phyloP scores from a whole-genome alignment of 2,888 invertebrate species.

The Eustalomyia histrio region DNA sequence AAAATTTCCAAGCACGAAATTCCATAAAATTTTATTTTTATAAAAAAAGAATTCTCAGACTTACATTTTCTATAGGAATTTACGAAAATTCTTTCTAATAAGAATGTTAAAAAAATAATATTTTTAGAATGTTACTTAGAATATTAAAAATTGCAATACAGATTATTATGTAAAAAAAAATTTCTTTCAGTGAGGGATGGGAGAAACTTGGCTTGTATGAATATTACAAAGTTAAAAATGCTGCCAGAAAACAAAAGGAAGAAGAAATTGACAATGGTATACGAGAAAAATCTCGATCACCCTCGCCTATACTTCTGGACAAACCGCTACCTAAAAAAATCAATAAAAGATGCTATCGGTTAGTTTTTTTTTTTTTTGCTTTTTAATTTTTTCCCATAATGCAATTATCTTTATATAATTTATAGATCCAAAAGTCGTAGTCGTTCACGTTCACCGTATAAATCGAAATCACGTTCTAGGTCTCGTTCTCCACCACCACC shows the following conservation, averaged over 20 bases:
- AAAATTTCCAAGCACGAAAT: too few relatives aligned
- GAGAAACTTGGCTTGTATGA: slow-evolving; percentile 98
- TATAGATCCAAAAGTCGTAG: slow-evolving; percentile 81
- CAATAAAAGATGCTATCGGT: slow-evolving; percentile 85
- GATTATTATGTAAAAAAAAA: too few relatives aligned
- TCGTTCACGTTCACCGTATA: slow-evolving; percentile 77
- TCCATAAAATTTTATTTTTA: too few relatives aligned
- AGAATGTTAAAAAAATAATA: too few relatives aligned
- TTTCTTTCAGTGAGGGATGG: slow-evolving; percentile 92
- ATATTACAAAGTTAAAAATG: slow-evolving; percentile 97
- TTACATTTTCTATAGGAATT: too few relatives aligned
- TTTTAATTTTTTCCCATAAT: slow-evolving; percentile 7
- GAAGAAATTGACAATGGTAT: slow-evolving; percentile 88
- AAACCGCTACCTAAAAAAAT: slow-evolving; percentile 82
- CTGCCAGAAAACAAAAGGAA: slow-evolving; percentile 92
- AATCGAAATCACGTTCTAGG: slow-evolving; percentile 80
- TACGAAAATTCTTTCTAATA: too few relatives aligned
- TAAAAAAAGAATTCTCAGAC: too few relatives aligned
- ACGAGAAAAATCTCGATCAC: slow-evolving; percentile 87
- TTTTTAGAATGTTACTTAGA: too few relatives aligned
- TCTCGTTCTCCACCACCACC: slow-evolving; percentile 78
- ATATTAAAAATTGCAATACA: too few relatives aligned
- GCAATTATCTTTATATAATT: slow-evolving; percentile 12
- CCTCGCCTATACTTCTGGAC: slow-evolving; percentile 87
- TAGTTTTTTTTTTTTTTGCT: slow-evolving; percentile 30